Conservation (phyloP, 2,888 invertebrate species). For the Eupsilia transversa region DNA sequence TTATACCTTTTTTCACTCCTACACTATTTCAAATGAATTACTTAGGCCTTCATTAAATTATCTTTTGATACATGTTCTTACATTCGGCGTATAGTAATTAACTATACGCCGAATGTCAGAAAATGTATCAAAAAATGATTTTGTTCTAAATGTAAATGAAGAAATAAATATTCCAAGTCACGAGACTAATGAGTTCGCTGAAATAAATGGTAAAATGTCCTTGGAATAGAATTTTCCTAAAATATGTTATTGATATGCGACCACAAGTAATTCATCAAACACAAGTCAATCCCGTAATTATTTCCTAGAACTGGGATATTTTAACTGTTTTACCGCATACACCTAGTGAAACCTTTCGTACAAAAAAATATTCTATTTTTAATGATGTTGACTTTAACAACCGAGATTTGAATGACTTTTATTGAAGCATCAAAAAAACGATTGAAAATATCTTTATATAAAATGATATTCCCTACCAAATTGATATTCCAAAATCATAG, state of each 20-base stretch:
- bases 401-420: background rate
- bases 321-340: background rate
- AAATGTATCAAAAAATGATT: background rate
- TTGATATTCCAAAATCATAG: conserved; percentile 7
- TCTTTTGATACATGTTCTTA: too few species aligned
- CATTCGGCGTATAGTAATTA: too few species aligned
- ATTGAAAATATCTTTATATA: background rate
- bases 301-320: background rate
- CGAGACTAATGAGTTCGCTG: conserved; percentile 20
- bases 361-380: background rate
- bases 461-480: conserved; percentile 1
- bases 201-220: background rate
- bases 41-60: too few species aligned
- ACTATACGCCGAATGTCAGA: background rate
- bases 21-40: background rate
- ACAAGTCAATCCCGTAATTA: background rate
- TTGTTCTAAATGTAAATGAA: background rate
- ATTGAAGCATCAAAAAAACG: background rate
- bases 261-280: background rate
- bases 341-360: background rate
- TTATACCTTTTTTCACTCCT: background rate
- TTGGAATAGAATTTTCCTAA: background rate
- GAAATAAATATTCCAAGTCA: background rate
- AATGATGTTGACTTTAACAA: conserved; percentile 18
- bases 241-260: conserved; percentile 4